Evolutionary conservation across 2,113 vertebrate genomes (phyloP).

Genomic region (Bos javanicus): DNA sequence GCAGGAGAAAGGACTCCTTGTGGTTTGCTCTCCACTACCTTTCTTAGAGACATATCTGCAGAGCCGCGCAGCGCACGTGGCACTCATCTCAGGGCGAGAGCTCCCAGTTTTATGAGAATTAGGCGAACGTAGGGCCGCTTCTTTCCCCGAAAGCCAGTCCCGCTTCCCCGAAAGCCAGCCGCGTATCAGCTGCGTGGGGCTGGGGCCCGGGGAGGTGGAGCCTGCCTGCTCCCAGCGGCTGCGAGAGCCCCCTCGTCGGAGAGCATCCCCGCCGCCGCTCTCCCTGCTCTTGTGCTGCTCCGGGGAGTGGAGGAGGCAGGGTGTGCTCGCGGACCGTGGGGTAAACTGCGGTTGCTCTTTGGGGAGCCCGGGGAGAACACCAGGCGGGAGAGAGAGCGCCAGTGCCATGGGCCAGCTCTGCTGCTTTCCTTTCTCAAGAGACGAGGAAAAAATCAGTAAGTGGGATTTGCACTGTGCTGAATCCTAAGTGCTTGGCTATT

Average conservation of each 20-base stretch:
- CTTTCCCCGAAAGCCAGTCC: conserved; percentile 57
- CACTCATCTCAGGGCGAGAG: not conserved
- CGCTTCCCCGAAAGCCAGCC: conserved; percentile 51
- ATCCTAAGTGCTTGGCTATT: not conserved
- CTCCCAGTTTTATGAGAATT: not conserved
- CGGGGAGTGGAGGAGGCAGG: conserved; percentile 44
- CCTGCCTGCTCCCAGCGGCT: conserved; percentile 60
- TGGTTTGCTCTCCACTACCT: not conserved
- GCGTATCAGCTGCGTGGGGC: conserved; percentile 75
- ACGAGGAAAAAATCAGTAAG: conserved; percentile 95
- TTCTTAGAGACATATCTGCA: not conserved
- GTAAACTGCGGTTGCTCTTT: conserved; percentile 44
- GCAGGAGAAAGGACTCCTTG: not conserved
- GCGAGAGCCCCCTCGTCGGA: conserved; percentile 36
- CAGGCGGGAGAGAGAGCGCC: conserved; percentile 53
- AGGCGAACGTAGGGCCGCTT: not conserved
- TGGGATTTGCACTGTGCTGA: conserved; percentile 52
- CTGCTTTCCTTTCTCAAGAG: conserved; percentile 94
- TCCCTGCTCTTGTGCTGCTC: conserved; percentile 5
- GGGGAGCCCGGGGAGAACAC: conserved; percentile 60
- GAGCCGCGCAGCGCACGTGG: not conserved
- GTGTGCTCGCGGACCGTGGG: conserved; percentile 31
- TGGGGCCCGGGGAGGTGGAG: conserved; percentile 81
- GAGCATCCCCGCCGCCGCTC: conserved; percentile 2
- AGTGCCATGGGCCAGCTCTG: conserved; percentile 96